Evolutionary conservation across 1,140 invertebrate species (phyloP).

Genomic region (Caenorhabditis brenneri): DNA sequence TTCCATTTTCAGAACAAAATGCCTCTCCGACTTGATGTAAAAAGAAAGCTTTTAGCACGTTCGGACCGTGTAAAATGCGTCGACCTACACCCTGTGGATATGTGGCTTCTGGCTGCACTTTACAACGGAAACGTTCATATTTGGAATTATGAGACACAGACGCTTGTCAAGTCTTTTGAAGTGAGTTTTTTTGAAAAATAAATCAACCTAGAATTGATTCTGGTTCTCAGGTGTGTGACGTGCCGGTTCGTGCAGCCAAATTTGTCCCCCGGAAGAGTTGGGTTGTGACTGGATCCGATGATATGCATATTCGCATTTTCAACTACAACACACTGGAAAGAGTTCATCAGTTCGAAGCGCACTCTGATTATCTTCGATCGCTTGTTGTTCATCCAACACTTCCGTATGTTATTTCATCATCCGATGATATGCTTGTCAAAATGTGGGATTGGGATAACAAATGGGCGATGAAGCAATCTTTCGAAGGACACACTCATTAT

Average conservation of each 20-base stretch:
- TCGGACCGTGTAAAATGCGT: constrained; percentile 97
- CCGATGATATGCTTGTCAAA: constrained; percentile 98
- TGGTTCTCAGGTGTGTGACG: constrained; percentile 79
- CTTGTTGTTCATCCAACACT: constrained; percentile 97
- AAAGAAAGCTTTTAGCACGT: constrained; percentile 91
- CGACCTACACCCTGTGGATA: constrained; percentile 94
- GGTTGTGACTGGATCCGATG: constrained; percentile 91
- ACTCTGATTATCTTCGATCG: constrained; percentile 95
- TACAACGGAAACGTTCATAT: constrained; percentile 99
- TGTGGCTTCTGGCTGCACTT: constrained; percentile 95
- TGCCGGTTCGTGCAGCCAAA: constrained; percentile 91
- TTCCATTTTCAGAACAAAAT: constrained; percentile 37
- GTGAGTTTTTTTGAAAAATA: too few species aligned
- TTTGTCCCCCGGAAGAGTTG: constrained; percentile 98
- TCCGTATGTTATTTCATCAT: constrained; percentile 92
- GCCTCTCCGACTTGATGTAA: constrained; percentile 95
- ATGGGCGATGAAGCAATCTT: constrained; percentile 94
- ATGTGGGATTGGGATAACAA: constrained; percentile 99
- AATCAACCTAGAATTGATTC: not conserved
- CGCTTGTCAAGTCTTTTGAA: constrained; percentile 90
- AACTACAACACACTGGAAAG: constrained; percentile 98
- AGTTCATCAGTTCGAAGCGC: constrained; percentile 93
- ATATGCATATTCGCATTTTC: constrained; percentile 84
- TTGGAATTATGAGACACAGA: constrained; percentile 90
- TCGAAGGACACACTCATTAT: constrained; percentile 97